A percentile compares a stretch with the other conserved stretches of the same genome.
These are phyloP conservation scores for Plodia interpunctella DNA, from an alignment of 1,140 invertebrate species.

Conservation along the genomic window DNA sequence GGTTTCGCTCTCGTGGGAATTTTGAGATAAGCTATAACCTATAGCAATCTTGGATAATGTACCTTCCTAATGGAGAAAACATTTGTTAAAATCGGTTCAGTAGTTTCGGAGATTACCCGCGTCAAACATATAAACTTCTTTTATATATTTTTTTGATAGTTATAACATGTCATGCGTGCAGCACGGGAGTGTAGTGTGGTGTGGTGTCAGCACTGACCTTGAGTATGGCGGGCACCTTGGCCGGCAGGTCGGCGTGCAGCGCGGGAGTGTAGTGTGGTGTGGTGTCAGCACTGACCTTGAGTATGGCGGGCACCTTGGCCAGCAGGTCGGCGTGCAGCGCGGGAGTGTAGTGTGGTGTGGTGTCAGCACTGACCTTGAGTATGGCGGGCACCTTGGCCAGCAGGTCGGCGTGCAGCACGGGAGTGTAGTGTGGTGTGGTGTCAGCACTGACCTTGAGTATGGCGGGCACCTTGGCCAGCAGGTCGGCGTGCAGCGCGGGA, in stretches of 20 bases:
- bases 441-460: slow-evolving; percentile 89
- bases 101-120: too few relatives aligned
- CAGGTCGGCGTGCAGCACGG: slow-evolving; percentile 79
- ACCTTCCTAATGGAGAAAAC: too few relatives aligned
- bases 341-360: not conserved
- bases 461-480: slow-evolving; percentile 92
- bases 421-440: too few relatives aligned
- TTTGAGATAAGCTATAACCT: too few relatives aligned
- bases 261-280: too few relatives aligned
- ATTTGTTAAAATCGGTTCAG: too few relatives aligned
- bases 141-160: too few relatives aligned
- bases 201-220: slow-evolving; percentile 82
- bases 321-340: not conserved
- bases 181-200: too few relatives aligned
- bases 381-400: slow-evolving; percentile 93
- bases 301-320: slow-evolving; percentile 74
- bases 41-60: too few relatives aligned
- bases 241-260: slow-evolving; percentile 86
- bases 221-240: slow-evolving; percentile 93
- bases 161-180: too few relatives aligned
- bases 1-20: too few relatives aligned
- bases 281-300: slow-evolving; percentile 73
- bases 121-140: too few relatives aligned
- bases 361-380: slow-evolving; percentile 86
- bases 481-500: slow-evolving; percentile 85